Evolutionary conservation across 1,140 invertebrate species (phyloP).

Genomic region (Zaprionus ornatus): DNA sequence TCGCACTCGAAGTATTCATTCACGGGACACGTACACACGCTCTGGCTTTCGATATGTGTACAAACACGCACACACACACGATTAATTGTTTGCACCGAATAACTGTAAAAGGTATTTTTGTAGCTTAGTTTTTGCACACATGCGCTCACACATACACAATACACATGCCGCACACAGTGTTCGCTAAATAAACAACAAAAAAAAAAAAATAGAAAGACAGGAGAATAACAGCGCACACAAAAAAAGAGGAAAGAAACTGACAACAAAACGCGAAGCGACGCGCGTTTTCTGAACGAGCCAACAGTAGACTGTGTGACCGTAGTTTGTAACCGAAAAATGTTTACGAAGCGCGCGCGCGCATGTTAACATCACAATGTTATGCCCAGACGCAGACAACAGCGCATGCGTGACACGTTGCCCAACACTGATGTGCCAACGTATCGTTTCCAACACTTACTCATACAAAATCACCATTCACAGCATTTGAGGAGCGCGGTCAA

Average conservation of each 20-base stretch:
- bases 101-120: slow-evolving; percentile 60
- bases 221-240: slow-evolving; percentile 40
- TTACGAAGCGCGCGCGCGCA: slow-evolving; percentile 27
- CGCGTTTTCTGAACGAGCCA: slow-evolving; percentile 62
- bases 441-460: slow-evolving; percentile 20
- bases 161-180: slow-evolving; percentile 13
- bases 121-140: slow-evolving; percentile 34
- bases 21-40: slow-evolving; percentile 50
- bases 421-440: slow-evolving; percentile 37
- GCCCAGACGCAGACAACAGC: slow-evolving; percentile 5
- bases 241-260: slow-evolving; percentile 47
- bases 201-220: slow-evolving; percentile 31
- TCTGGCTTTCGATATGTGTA: slow-evolving; percentile 34
- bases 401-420: slow-evolving; percentile 50
- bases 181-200: slow-evolving; percentile 15
- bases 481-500: not conserved
- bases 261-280: slow-evolving; percentile 73
- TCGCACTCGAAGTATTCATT: slow-evolving; percentile 6
- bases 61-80: slow-evolving; percentile 17
- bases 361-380: slow-evolving; percentile 41
- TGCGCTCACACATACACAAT: slow-evolving; percentile 1
- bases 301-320: slow-evolving; percentile 47
- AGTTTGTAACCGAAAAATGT: slow-evolving; percentile 31
- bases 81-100: slow-evolving; percentile 71
- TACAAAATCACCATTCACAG: not conserved